phyloP scores from a whole-genome alignment of 2,113 vertebrate species.

The Myiozetetes cayanensis region DNA sequence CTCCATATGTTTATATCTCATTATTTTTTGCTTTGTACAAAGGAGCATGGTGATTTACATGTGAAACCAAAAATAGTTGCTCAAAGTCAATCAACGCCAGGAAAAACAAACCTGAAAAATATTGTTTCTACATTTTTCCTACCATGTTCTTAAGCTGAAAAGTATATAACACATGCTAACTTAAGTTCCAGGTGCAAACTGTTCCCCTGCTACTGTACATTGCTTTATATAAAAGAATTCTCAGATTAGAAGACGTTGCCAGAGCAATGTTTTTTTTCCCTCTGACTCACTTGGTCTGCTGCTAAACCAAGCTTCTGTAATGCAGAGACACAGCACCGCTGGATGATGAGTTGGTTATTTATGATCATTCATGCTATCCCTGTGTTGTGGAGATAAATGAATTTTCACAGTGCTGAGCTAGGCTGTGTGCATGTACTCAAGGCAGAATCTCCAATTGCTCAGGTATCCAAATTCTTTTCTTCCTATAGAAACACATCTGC shows the following conservation, averaged over 20 bases:
- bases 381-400: neutral
- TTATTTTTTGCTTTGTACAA: neutral
- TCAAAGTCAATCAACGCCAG: neutral
- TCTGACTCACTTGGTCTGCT: neutral
- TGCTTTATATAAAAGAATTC: neutral
- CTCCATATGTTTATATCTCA: neutral
- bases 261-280: neutral
- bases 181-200: neutral
- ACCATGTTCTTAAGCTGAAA: neutral
- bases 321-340: neutral
- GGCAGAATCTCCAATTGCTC: neutral
- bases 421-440: fast-evolving
- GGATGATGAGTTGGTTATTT: neutral
- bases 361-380: neutral
- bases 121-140: neutral
- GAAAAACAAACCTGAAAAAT: neutral
- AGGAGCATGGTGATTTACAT: neutral
- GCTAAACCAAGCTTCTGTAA: neutral
- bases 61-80: neutral
- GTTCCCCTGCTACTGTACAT: neutral
- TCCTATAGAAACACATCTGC: neutral
- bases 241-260: neutral
- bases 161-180: fast-evolving
- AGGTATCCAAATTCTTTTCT: neutral
- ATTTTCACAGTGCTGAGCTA: neutral